Percentiles rank a stretch among this genome's conserved stretches.
These are phyloP conservation scores for Corythoichthys haematopterus DNA, from an alignment of 2,113 vertebrate genomes.

Conservation along the genomic window DNA sequence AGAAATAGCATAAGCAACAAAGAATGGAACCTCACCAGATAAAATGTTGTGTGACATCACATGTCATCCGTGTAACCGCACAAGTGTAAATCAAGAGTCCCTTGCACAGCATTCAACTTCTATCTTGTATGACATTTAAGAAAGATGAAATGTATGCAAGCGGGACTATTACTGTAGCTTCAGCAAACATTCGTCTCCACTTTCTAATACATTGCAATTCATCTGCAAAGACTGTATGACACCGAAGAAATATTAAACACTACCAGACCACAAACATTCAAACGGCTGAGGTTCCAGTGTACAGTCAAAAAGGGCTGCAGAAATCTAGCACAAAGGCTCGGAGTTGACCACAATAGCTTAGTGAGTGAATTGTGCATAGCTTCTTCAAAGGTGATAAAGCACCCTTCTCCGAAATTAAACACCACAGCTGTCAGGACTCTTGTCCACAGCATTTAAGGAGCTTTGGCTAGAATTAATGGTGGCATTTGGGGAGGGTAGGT, in stretches of 20 bases:
- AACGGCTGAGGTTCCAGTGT: background rate
- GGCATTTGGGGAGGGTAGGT: constrained; percentile 1
- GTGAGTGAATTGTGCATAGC: constrained; percentile 1
- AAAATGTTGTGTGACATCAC: background rate
- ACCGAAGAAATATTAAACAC: background rate
- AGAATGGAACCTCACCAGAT: no score
- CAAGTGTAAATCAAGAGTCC: background rate
- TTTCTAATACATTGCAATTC: background rate
- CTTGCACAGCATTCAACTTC: background rate
- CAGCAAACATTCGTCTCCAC: background rate
- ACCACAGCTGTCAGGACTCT: constrained; percentile 34
- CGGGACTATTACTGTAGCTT: background rate
- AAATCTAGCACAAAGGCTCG: constrained; percentile 5
- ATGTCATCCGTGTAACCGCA: no score
- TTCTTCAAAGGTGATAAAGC: constrained; percentile 15
- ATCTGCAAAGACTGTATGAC: no score
- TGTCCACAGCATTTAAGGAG: constrained; percentile 22
- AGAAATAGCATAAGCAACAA: no score
- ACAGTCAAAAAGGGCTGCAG: constrained; percentile 1
- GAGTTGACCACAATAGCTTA: constrained; percentile 5
- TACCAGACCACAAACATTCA: background rate
- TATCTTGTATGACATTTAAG: background rate
- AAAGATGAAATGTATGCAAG: background rate
- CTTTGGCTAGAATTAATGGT: constrained; percentile 15
- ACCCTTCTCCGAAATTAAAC: constrained; percentile 46